phyloP scores from a whole-genome alignment of 2,888 invertebrate genomes.

The Brenthis daphne region DNA sequence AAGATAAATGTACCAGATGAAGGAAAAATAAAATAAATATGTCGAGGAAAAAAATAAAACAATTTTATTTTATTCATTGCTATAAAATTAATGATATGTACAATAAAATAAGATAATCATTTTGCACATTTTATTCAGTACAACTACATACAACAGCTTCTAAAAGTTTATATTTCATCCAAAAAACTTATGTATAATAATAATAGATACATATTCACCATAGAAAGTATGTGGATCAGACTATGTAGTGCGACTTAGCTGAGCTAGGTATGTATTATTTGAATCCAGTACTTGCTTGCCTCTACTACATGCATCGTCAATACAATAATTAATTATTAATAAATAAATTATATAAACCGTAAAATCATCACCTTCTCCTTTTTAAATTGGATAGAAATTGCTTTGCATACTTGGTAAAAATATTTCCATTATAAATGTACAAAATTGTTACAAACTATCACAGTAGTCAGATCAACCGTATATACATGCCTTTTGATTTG shows the following conservation, averaged over 20 bases:
- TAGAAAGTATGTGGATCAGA: background rate
- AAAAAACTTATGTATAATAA: background rate
- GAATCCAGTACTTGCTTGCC: no score
- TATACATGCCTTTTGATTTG: constrained; percentile 6
- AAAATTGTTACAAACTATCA: constrained; percentile 30
- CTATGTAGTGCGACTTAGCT: no score
- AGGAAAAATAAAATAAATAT: constrained; percentile 14
- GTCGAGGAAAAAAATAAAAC: constrained; percentile 31
- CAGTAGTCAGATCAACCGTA: constrained; percentile 37
- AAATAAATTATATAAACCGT: no score
- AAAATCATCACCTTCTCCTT: no score
- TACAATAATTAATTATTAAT: no score
- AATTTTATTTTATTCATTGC: constrained; percentile 34
- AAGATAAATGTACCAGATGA: no score
- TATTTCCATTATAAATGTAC: constrained; percentile 13
- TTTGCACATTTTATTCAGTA: constrained; percentile 23
- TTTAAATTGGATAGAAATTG: no score
- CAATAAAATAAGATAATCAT: constrained; percentile 36
- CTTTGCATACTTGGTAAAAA: background rate
- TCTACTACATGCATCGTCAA: no score
- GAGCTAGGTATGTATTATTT: no score
- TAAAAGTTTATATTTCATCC: constrained; percentile 11
- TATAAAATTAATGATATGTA: constrained; percentile 40
- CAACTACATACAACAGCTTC: constrained; percentile 30
- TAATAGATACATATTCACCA: background rate